Conservation (phyloP, 2,113 vertebrate genomes). For the Hypomesus transpacificus region DNA sequence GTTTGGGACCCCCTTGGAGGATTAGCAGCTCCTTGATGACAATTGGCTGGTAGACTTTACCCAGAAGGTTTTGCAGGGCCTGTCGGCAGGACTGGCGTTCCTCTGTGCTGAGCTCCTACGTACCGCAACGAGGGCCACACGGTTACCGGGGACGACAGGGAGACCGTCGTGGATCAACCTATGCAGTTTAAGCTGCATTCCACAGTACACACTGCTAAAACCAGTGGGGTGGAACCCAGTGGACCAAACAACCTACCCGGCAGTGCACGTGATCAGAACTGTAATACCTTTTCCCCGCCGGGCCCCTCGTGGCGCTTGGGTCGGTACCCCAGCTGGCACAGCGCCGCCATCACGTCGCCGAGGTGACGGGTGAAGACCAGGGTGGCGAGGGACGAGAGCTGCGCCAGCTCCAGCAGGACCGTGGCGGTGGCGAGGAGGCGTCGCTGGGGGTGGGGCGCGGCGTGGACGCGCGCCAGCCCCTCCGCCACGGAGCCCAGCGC, state of each 20-base stretch:
- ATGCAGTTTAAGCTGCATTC: too few relatives aligned
- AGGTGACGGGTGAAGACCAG: slow-evolving; percentile 81
- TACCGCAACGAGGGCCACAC: background rate
- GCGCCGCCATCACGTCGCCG: slow-evolving; percentile 80
- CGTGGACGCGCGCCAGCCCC: slow-evolving; percentile 41
- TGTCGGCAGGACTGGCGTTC: slow-evolving; percentile 70
- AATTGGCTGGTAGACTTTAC: slow-evolving; percentile 87
- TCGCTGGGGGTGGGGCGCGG: background rate
- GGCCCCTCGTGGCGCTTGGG: slow-evolving; percentile 57
- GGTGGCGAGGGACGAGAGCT: slow-evolving; percentile 70
- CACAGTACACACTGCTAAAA: too few relatives aligned
- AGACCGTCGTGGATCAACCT: background rate
- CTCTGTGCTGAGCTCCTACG: slow-evolving; percentile 73
- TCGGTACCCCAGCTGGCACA: slow-evolving; percentile 83
- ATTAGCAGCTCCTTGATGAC: slow-evolving; percentile 85
- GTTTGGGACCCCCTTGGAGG: slow-evolving; percentile 84
- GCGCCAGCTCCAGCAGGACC: slow-evolving; percentile 68
- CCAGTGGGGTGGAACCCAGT: too few relatives aligned
- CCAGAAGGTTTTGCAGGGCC: slow-evolving; percentile 72
- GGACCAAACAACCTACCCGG: too few relatives aligned
- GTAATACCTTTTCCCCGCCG: slow-evolving; percentile 45
- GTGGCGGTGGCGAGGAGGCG: slow-evolving; percentile 66
- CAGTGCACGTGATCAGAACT: too few relatives aligned
- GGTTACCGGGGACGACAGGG: background rate
- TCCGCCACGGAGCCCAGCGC: slow-evolving; percentile 74